phyloP scores from a whole-genome alignment of 2,888 invertebrate genomes.

The Limnephilus rhombicus region DNA sequence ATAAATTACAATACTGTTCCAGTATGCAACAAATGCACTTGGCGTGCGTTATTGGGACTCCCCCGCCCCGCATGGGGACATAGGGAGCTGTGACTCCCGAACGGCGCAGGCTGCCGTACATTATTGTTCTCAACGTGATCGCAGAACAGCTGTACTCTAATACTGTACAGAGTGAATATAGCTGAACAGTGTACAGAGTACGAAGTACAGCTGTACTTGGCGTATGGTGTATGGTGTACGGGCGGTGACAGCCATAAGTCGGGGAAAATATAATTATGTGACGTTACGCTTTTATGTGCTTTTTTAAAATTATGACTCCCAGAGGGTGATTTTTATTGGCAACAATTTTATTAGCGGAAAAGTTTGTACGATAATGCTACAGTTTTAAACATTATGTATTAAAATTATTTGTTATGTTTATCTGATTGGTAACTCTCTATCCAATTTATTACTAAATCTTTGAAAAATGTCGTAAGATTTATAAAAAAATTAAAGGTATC shows the following conservation, averaged over 20 bases:
- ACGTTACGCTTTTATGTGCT: not conserved
- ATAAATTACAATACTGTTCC: slow-evolving; percentile 65
- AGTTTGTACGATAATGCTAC: too few species aligned
- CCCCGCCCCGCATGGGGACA: not conserved
- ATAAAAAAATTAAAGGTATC: too few species aligned
- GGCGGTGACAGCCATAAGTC: not conserved
- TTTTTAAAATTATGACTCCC: not conserved
- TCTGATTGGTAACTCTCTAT: too few species aligned
- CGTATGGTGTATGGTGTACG: not conserved
- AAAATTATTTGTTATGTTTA: too few species aligned
- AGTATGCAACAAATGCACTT: slow-evolving; percentile 63
- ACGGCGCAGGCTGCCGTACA: slow-evolving; percentile 14
- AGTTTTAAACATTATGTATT: too few species aligned
- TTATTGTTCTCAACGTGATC: slow-evolving; percentile 23
- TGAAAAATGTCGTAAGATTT: too few species aligned
- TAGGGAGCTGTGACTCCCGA: not conserved
- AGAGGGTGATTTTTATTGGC: not conserved
- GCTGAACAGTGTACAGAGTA: not conserved
- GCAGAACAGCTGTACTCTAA: not conserved
- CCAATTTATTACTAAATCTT: too few species aligned
- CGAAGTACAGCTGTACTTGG: not conserved
- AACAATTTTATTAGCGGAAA: not conserved
- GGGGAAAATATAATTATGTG: not conserved
- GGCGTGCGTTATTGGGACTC: slow-evolving; percentile 55
- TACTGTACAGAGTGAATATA: not conserved